phyloP scores from a whole-genome alignment of 2,797 vertebrate species.

The Poeciliopsis gracilis region DNA sequence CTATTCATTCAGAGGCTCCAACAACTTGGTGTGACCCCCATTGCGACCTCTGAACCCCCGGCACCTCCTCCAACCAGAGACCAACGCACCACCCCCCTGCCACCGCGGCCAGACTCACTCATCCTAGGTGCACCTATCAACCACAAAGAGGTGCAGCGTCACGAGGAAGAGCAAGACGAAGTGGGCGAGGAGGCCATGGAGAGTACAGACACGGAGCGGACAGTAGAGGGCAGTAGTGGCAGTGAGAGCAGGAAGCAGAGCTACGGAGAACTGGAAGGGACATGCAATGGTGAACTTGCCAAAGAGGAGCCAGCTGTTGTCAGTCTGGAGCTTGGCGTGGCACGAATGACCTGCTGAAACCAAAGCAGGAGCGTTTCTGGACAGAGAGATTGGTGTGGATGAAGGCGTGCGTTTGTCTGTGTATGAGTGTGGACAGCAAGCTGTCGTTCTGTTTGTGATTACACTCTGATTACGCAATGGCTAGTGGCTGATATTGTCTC shows the following conservation, averaged over 20 bases:
- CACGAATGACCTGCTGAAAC: conserved; percentile 94
- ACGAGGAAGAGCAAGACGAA: conserved; percentile 82
- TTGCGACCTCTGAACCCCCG: conserved; percentile 61
- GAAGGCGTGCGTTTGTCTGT: conserved; percentile 23
- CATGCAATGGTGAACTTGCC: conserved; percentile 65
- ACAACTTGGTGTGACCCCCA: conserved; percentile 76
- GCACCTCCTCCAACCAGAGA: conserved; percentile 73
- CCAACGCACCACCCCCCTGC: conserved; percentile 66
- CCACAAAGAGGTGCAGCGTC: conserved; percentile 86
- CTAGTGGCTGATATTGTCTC: conserved; percentile 51
- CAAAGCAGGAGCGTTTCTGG: conserved; percentile 42
- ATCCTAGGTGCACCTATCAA: conserved; percentile 83
- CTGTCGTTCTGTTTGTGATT: conserved; percentile 47
- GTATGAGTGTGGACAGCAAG: conserved; percentile 14
- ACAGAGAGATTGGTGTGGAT: conserved; percentile 27
- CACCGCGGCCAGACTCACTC: conserved; percentile 77
- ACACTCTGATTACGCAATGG: conserved; percentile 43
- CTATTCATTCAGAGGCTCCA: conserved; percentile 84
- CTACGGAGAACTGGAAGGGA: conserved; percentile 81
- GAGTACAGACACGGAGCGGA: conserved; percentile 82
- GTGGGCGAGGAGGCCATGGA: conserved; percentile 77
- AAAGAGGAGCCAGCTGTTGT: conserved; percentile 92
- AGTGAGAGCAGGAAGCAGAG: conserved; percentile 93
- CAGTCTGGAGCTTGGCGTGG: conserved; percentile 94
- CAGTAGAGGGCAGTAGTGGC: conserved; percentile 93